These are phyloP conservation scores for Acomys russatus DNA, from an alignment of 2,797 vertebrate species.

Conservation along the genomic window DNA sequence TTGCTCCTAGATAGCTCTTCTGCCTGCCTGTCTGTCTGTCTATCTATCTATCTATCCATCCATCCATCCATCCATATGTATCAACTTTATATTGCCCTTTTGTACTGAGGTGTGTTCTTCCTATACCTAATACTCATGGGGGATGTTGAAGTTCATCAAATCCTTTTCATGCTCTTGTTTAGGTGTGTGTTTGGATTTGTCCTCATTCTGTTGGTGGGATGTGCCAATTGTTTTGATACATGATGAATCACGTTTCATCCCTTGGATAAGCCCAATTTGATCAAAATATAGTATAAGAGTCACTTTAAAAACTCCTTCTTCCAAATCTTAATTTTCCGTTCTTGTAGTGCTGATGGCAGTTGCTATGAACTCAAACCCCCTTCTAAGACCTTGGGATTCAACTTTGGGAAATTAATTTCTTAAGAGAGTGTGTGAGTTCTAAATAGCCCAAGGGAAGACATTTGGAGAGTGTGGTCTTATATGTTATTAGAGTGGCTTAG, in stretches of 20 bases:
- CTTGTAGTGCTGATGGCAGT: not conserved
- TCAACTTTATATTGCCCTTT: not conserved
- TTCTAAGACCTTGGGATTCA: not conserved
- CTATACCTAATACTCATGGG: not conserved
- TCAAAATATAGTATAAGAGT: not conserved
- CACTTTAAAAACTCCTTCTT: not conserved
- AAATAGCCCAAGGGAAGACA: not conserved
- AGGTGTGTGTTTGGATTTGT: not conserved
- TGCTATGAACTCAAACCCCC: not conserved
- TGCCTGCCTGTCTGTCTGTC: no score
- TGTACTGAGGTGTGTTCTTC: not conserved
- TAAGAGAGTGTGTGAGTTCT: not conserved
- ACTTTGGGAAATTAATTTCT: not conserved
- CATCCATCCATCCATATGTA: not conserved
- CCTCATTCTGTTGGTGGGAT: not conserved
- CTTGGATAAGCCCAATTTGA: not conserved
- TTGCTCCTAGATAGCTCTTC: not conserved
- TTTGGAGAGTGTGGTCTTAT: not conserved
- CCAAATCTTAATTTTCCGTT: not conserved
- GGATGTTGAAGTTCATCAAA: not conserved
- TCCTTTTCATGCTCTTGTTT: not conserved
- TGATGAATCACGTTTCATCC: not conserved
- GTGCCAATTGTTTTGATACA: not conserved
- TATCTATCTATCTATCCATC: no score
- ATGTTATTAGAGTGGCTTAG: constrained; percentile 73